These are phyloP conservation scores for Dasysyrphus tricinctus DNA, from an alignment of 2,888 invertebrate species.

Conservation along the genomic window DNA sequence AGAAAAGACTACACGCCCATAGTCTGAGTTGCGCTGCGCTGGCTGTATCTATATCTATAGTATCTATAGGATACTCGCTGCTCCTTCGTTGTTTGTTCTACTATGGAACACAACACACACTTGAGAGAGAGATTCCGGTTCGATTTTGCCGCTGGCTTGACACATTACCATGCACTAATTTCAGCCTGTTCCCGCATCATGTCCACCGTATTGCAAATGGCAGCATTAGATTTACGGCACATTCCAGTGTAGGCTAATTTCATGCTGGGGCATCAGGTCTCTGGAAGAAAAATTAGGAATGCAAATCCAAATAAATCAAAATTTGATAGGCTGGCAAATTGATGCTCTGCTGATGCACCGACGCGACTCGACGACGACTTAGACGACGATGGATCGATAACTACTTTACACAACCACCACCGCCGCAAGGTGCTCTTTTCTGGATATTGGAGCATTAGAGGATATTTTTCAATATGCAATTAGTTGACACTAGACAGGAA, in stretches of 20 bases:
- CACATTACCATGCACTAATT: conserved; percentile 69
- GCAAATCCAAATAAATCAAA: conserved; percentile 74
- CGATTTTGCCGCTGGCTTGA: conserved; percentile 59
- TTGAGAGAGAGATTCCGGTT: conserved; percentile 71
- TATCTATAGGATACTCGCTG: background rate
- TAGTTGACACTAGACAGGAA: conserved; percentile 38
- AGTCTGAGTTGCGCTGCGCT: conserved; percentile 13
- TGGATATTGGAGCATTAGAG: background rate
- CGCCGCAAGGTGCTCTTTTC: conserved; percentile 39
- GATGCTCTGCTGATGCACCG: conserved; percentile 2
- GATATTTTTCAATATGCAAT: conserved; percentile 33
- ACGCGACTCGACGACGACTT: too few species aligned
- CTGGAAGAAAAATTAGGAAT: conserved; percentile 54
- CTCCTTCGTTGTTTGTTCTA: conserved; percentile 41
- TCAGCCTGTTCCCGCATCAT: conserved; percentile 27
- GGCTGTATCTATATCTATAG: too few species aligned
- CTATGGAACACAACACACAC: conserved; percentile 26
- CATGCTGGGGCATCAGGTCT: conserved; percentile 9
- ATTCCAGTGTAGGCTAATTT: conserved; percentile 28
- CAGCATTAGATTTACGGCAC: conserved; percentile 47
- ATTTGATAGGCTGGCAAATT: conserved; percentile 71
- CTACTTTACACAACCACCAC: background rate
- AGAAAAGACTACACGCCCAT: conserved; percentile 35
- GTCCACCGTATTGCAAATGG: background rate
- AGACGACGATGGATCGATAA: background rate